These are phyloP conservation scores for Ricordea florida DNA, from an alignment of 92 coral and sea anemone genomes.

Conservation along the genomic window DNA sequence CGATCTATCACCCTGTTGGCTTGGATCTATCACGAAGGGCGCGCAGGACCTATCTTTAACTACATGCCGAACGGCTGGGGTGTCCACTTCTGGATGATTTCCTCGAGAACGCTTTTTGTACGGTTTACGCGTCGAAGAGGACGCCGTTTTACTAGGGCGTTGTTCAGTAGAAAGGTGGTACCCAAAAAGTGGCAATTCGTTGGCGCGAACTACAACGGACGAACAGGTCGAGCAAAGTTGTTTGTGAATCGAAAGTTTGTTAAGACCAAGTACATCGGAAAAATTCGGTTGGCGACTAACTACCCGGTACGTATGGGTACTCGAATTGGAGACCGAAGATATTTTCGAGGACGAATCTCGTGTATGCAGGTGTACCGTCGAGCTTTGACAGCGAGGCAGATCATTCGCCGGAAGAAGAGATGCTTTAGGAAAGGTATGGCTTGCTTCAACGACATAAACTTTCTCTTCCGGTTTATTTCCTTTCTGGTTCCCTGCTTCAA, in stretches of 20 bases:
- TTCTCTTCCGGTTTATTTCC: too few relatives aligned
- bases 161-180: slow-evolving; percentile 13
- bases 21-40: slow-evolving; percentile 67
- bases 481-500: too few relatives aligned
- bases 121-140: slow-evolving; percentile 51
- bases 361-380: slow-evolving; percentile 67
- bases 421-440: slow-evolving; percentile 60
- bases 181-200: slow-evolving; percentile 63
- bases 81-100: slow-evolving; percentile 63
- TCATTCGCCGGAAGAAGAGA: slow-evolving; percentile 58
- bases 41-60: slow-evolving; percentile 63
- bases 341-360: slow-evolving; percentile 69
- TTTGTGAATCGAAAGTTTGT: slow-evolving; percentile 54
- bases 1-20: slow-evolving; percentile 60
- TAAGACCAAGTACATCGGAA: slow-evolving; percentile 26
- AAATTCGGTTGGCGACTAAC: slow-evolving; percentile 52
- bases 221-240: slow-evolving; percentile 56
- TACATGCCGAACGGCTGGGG: slow-evolving; percentile 58
- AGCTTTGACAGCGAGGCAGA: slow-evolving; percentile 52
- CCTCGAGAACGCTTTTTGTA: slow-evolving; percentile 25
- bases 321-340: slow-evolving; percentile 36
- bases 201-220: slow-evolving; percentile 59
- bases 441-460: too few relatives aligned
- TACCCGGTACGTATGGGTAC: slow-evolving; percentile 74
- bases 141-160: slow-evolving; percentile 27